Percentiles rank a stretch among this genome's conserved stretches.
phyloP scores from a whole-genome alignment of 2,888 invertebrate genomes.

The Galerucella pusilla region DNA sequence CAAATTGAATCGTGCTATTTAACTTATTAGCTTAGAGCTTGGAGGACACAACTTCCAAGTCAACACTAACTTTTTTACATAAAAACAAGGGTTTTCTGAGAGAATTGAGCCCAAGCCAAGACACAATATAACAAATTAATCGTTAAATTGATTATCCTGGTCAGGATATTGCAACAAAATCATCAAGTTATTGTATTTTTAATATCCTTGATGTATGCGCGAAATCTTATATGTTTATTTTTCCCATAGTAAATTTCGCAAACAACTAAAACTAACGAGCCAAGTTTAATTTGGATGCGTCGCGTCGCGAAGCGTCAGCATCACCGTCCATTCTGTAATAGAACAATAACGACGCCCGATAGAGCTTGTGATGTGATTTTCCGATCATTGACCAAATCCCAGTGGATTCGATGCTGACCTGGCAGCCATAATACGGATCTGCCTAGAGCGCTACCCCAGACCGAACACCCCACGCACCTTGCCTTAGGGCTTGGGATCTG shows the following conservation, averaged over 20 bases:
- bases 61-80: not conserved
- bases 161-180: too few relatives aligned
- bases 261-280: not conserved
- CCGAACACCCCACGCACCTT: constrained; percentile 50
- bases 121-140: too few relatives aligned
- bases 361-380: constrained; percentile 43
- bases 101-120: too few relatives aligned
- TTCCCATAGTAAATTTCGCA: constrained; percentile 4
- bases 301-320: not conserved
- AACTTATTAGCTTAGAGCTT: not conserved
- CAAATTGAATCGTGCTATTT: not conserved
- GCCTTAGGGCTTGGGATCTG: constrained; percentile 42
- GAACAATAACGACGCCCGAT: constrained; percentile 38
- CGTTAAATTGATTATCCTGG: too few relatives aligned
- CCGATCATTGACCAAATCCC: constrained; percentile 48
- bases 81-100: not conserved
- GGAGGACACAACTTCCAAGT: too few relatives aligned
- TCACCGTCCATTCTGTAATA: constrained; percentile 15
- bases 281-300: constrained; percentile 6
- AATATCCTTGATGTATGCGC: too few relatives aligned
- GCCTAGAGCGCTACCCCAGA: constrained; percentile 51
- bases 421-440: constrained; percentile 59
- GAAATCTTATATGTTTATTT: too few relatives aligned
- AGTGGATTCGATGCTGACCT: constrained; percentile 57
- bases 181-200: too few relatives aligned